These are phyloP conservation scores for Drosophila erecta DNA, from an alignment of 1,140 invertebrate genomes.

Conservation along the genomic window DNA sequence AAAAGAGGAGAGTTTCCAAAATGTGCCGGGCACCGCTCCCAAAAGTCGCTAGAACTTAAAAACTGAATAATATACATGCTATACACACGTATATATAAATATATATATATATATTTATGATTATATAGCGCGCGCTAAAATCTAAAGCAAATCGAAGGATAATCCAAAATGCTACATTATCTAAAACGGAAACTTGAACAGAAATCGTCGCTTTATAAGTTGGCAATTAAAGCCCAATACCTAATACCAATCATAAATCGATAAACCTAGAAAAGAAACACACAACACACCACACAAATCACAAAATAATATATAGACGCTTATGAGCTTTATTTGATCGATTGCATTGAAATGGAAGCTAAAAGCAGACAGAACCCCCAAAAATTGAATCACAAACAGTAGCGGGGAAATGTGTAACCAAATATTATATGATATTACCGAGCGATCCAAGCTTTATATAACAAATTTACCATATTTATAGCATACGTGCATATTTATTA, in stretches of 20 bases:
- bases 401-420: slow-evolving; percentile 75
- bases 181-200: slow-evolving; percentile 21
- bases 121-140: slow-evolving; percentile 49
- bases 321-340: slow-evolving; percentile 83
- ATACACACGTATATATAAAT: slow-evolving; percentile 44
- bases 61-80: slow-evolving; percentile 52
- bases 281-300: background rate
- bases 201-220: slow-evolving; percentile 55
- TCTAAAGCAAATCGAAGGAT: slow-evolving; percentile 24
- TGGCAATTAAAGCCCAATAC: slow-evolving; percentile 51
- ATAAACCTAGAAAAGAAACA: slow-evolving; percentile 17
- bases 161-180: slow-evolving; percentile 50
- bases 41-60: slow-evolving; percentile 64
- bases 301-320: slow-evolving; percentile 74
- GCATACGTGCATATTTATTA: slow-evolving; percentile 61
- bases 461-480: slow-evolving; percentile 67
- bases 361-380: slow-evolving; percentile 10
- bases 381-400: slow-evolving; percentile 42
- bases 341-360: slow-evolving; percentile 57
- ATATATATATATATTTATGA: slow-evolving; percentile 46
- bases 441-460: slow-evolving; percentile 80
- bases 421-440: slow-evolving; percentile 81
- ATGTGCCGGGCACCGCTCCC: slow-evolving; percentile 60
- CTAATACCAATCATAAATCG: slow-evolving; percentile 53
- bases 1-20: slow-evolving; percentile 32